These are phyloP conservation scores for Heliconius hortense DNA, from an alignment of 2,888 invertebrate genomes.

Conservation along the genomic window DNA sequence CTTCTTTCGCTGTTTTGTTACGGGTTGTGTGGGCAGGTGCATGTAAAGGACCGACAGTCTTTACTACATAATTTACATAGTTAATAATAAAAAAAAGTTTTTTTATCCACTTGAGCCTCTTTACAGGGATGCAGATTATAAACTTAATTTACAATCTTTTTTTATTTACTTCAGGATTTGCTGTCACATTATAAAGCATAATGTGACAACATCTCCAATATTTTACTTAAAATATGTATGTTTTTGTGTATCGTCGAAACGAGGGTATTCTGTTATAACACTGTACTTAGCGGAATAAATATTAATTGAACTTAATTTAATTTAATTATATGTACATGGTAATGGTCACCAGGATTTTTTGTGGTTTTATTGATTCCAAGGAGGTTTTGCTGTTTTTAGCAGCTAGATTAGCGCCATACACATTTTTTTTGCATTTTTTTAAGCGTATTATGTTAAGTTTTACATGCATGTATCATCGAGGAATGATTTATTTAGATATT, in stretches of 20 bases:
- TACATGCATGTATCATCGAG: slow-evolving; percentile 41
- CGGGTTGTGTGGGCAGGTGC: slow-evolving; percentile 61
- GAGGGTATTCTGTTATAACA: slow-evolving; percentile 34
- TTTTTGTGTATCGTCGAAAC: slow-evolving; percentile 25
- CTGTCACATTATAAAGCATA: slow-evolving; percentile 41
- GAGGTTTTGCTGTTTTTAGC: slow-evolving; percentile 70
- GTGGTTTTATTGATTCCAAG: slow-evolving; percentile 44
- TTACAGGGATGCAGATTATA: slow-evolving; percentile 49
- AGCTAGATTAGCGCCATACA: slow-evolving; percentile 42
- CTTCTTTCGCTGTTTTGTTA: slow-evolving; percentile 54
- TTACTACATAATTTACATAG: slow-evolving; percentile 3
- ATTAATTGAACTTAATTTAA: slow-evolving; percentile 42
- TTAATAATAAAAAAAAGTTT: not conserved
- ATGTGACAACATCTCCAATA: slow-evolving; percentile 48
- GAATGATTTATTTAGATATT: slow-evolving; percentile 42
- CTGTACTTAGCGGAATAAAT: slow-evolving; percentile 53
- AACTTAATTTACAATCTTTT: slow-evolving; percentile 21
- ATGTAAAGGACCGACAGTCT: slow-evolving; percentile 51
- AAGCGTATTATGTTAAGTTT: slow-evolving; percentile 47
- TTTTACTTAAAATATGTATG: slow-evolving; percentile 38
- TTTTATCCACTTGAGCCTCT: slow-evolving; percentile 33
- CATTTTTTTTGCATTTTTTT: slow-evolving; percentile 36
- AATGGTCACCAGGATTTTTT: slow-evolving; percentile 71
- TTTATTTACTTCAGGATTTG: slow-evolving; percentile 37
- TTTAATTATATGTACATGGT: slow-evolving; percentile 52